Conservation (phyloP, 2,888 invertebrate species). For the Xylota sylvarum region DNA sequence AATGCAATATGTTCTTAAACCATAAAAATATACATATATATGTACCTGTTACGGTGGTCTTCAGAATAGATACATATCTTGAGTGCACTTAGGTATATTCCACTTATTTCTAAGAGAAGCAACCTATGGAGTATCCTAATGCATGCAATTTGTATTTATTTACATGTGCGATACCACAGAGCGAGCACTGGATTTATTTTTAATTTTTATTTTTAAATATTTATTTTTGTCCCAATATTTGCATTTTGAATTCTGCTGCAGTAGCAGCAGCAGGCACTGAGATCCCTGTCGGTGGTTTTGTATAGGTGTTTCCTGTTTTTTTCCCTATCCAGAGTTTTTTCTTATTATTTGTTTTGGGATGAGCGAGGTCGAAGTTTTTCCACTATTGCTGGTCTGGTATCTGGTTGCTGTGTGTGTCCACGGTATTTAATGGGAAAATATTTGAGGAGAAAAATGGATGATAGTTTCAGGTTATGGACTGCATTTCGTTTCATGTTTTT, state of each 20-base stretch:
- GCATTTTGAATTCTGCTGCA: slow-evolving; percentile 31
- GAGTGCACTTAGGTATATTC: not conserved
- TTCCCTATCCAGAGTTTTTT: not conserved
- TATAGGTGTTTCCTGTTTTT: slow-evolving; percentile 30
- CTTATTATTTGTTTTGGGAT: slow-evolving; percentile 5
- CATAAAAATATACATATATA: too few relatives aligned
- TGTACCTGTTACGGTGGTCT: too few relatives aligned
- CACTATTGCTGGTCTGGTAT: not conserved
- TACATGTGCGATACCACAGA: slow-evolving; percentile 4
- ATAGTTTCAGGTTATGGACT: slow-evolving; percentile 57
- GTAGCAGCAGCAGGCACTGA: slow-evolving; percentile 26
- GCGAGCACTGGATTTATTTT: slow-evolving; percentile 6
- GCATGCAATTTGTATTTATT: slow-evolving; percentile 36
- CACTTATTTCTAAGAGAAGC: not conserved
- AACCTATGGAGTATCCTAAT: slow-evolving; percentile 28
- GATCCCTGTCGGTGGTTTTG: slow-evolving; percentile 13
- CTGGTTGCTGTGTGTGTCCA: slow-evolving; percentile 50
- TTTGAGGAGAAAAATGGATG: slow-evolving; percentile 65
- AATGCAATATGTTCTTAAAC: too few relatives aligned
- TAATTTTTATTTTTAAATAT: slow-evolving; percentile 43
- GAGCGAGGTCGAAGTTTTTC: slow-evolving; percentile 8
- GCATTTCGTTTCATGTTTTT: slow-evolving; percentile 26
- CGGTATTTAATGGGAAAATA: slow-evolving; percentile 73
- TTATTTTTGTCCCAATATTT: slow-evolving; percentile 45
- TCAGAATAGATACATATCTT: not conserved